Conservation (phyloP, 2,113 vertebrate genomes). For the Mus spicilegus region DNA sequence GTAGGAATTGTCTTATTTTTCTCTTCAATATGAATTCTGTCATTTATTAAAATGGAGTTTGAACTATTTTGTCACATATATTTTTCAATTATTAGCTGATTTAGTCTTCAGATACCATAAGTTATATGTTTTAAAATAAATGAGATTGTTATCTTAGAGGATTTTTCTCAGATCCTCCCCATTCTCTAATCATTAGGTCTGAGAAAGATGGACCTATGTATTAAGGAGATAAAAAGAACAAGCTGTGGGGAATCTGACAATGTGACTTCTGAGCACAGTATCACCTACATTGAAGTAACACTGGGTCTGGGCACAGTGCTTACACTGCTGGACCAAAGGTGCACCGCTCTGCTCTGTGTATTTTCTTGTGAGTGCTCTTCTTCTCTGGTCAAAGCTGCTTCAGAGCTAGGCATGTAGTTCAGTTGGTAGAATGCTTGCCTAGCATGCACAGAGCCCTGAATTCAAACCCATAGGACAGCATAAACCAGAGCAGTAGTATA, state of each 20-base stretch:
- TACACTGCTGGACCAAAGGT: not conserved
- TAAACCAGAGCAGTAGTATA: too few species aligned
- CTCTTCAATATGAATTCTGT: slow-evolving; percentile 41
- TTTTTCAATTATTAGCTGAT: not conserved
- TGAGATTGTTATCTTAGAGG: not conserved
- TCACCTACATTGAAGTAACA: not conserved
- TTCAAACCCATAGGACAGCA: not conserved
- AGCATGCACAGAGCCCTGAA: not conserved
- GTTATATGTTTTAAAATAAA: slow-evolving; percentile 11
- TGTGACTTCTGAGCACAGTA: not conserved
- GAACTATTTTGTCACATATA: not conserved
- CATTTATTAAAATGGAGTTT: slow-evolving; percentile 11
- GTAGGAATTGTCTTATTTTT: slow-evolving; percentile 31
- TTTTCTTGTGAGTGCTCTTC: not conserved
- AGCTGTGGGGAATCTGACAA: not conserved
- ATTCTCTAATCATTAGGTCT: not conserved
- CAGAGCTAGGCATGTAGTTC: not conserved
- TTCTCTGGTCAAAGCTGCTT: not conserved
- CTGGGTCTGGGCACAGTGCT: not conserved
- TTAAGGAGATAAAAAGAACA: not conserved
- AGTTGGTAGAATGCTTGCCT: not conserved
- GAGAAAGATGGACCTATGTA: not conserved
- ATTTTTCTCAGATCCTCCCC: not conserved
- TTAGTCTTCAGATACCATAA: not conserved
- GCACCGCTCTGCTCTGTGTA: not conserved